phyloP scores from a whole-genome alignment of 2,113 vertebrate species.

The Himantopus leucocephalus region DNA sequence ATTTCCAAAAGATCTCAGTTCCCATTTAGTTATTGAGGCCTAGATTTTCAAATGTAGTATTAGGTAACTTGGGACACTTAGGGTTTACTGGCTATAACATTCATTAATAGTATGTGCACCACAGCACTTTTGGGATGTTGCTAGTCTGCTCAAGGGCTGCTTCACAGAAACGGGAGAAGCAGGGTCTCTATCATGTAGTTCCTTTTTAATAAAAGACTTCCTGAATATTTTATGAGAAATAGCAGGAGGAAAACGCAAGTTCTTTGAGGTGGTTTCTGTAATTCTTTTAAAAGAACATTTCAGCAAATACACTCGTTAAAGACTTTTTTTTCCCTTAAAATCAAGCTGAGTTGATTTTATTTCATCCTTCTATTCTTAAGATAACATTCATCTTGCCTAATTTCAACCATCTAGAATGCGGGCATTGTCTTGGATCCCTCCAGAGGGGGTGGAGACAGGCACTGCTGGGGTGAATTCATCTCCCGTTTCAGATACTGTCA shows the following conservation, averaged over 20 bases:
- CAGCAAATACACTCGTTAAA: neutral
- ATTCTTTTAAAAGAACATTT: neutral
- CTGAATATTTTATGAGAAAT: neutral
- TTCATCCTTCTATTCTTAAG: neutral
- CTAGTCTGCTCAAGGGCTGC: neutral
- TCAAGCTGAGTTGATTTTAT: neutral
- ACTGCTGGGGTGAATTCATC: neutral
- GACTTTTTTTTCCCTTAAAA: neutral
- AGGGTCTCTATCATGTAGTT: neutral
- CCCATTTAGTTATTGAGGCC: neutral
- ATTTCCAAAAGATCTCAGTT: neutral
- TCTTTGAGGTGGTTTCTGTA: neutral
- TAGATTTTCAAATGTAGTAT: neutral
- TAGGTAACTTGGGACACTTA: neutral
- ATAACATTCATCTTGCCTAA: neutral
- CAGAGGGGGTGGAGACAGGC: neutral
- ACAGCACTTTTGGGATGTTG: neutral
- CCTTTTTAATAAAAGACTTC: neutral
- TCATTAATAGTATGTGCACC: rapidly evolving
- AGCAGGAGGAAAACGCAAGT: neutral
- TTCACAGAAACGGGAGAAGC: neutral
- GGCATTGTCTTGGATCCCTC: neutral
- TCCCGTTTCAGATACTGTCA: neutral
- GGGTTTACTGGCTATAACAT: neutral
- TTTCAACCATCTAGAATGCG: neutral